A percentile compares a stretch with the other conserved stretches of the same genome.
These are phyloP conservation scores for Diceros bicornis DNA, from an alignment of 2,797 vertebrate genomes.

Conservation along the genomic window DNA sequence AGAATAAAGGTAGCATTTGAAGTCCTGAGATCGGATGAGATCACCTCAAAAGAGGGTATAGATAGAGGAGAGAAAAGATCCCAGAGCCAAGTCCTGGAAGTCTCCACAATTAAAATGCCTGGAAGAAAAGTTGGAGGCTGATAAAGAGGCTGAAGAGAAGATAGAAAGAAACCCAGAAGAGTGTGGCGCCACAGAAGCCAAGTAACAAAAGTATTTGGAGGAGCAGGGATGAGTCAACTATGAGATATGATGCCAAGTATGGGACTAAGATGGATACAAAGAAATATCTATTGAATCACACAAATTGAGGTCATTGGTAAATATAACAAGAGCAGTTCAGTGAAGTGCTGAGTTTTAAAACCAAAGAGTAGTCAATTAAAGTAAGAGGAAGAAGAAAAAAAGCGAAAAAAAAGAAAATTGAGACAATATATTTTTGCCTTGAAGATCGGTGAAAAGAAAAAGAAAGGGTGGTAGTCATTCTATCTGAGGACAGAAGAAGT, in stretches of 20 bases:
- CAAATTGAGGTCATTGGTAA: not conserved
- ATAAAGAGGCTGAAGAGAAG: not conserved
- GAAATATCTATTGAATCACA: not conserved
- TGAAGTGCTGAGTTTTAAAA: not conserved
- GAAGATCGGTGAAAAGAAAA: not conserved
- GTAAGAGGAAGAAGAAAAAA: not conserved
- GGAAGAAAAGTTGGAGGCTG: not conserved
- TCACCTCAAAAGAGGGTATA: not conserved
- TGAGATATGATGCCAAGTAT: not conserved
- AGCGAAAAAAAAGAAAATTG: not conserved
- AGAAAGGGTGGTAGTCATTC: not conserved
- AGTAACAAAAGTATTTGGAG: not conserved
- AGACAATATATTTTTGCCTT: not conserved
- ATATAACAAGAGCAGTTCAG: not conserved
- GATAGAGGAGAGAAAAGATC: not conserved
- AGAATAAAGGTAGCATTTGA: not conserved
- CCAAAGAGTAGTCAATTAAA: not conserved
- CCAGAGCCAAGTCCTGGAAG: not conserved
- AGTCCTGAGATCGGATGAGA: too few species aligned
- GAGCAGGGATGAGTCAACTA: not conserved
- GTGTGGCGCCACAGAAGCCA: not conserved
- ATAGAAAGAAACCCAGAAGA: not conserved
- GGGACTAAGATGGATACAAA: not conserved
- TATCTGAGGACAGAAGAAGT: not conserved
- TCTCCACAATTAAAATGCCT: not conserved